Base-by-base conservation (phyloP, 92 coral and sea anemone species). In the Pocillopora grandis region DNA sequence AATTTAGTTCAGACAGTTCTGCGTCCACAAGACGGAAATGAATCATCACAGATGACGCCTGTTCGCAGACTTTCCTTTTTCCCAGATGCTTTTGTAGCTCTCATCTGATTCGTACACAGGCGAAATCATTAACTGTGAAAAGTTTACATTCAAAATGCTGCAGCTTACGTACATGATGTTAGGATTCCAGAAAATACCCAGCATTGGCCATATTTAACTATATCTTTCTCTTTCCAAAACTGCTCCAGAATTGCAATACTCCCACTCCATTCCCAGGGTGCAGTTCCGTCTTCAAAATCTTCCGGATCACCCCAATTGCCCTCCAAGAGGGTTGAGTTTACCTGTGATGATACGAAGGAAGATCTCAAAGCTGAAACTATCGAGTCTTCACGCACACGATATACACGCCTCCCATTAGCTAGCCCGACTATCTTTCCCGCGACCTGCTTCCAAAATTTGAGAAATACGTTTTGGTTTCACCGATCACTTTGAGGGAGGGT, bases 171-270 rank as follows among this genome's bases (percentile, higher is more conserved):
- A 86, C 89, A 73, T 13, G 89, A 35, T 3, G 89, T 86, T 49
- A 78, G 62, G 20, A 90, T 69, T 55, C 98, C 99, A 59, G 99
- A 96, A 76, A 92, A 96, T 64, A 96, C 99, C 99, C 99, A 96
- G 79, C 79, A 86, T 57, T 86, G 89, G 16, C 86, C 89, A 64
- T 80, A 86, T 61, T 62, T 71, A 15, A 87, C 90, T 3, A 27
- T 12, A 13, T 75, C 19, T 20, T 87, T 72, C 36, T 63, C 73
- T 31, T 73, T 72, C 80, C 70, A 61, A 71, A 61, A 87, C 48
- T 87, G 14, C 20, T 72, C 69, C 69, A 87, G 60, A n/a, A 87
- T 87, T 27, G 61, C 67, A 49, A 57, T 68, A 75, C 90, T 87
- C 63, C 86, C 90, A 15, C 60, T 33, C 90, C 90, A 87, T 12